Conservation (phyloP, 2,888 invertebrate genomes). For the Acleris emargana region DNA sequence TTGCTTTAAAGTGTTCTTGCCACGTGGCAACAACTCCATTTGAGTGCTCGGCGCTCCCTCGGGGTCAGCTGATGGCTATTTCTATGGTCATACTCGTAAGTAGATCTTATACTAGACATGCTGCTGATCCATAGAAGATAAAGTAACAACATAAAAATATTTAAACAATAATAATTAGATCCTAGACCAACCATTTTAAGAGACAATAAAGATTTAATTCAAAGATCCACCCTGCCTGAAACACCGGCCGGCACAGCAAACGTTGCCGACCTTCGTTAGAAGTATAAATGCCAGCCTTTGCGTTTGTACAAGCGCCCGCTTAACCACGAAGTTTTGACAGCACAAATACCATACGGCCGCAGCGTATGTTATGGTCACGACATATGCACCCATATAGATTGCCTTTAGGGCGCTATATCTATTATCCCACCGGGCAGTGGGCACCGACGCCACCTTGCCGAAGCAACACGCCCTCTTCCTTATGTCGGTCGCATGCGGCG, state of each 20-base stretch:
- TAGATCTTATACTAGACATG: too few species aligned
- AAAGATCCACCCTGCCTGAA: neutral
- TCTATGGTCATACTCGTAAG: too few species aligned
- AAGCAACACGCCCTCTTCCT: conserved; percentile 41
- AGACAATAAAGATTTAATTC: too few species aligned
- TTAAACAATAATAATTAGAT: too few species aligned
- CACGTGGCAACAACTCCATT: neutral
- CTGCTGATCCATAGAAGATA: too few species aligned
- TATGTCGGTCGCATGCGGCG: conserved; percentile 35
- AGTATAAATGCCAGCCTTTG: conserved; percentile 27
- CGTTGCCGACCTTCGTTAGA: neutral
- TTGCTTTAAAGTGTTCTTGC: neutral
- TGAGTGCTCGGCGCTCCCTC: conserved; percentile 2
- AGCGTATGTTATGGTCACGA: conserved; percentile 39
- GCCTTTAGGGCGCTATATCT: conserved; percentile 38
- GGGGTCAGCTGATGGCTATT: neutral
- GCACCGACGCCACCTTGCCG: conserved; percentile 45
- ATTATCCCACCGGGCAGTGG: conserved; percentile 46
- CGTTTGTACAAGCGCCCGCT: neutral
- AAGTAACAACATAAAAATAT: too few species aligned
- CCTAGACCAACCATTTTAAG: too few species aligned
- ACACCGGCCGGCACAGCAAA: too few species aligned
- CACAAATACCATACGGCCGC: conserved; percentile 37
- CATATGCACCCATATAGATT: conserved; percentile 41
- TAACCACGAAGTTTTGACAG: neutral